Conservation (phyloP, 2,888 invertebrate genomes). For the Apamea epomidion region DNA sequence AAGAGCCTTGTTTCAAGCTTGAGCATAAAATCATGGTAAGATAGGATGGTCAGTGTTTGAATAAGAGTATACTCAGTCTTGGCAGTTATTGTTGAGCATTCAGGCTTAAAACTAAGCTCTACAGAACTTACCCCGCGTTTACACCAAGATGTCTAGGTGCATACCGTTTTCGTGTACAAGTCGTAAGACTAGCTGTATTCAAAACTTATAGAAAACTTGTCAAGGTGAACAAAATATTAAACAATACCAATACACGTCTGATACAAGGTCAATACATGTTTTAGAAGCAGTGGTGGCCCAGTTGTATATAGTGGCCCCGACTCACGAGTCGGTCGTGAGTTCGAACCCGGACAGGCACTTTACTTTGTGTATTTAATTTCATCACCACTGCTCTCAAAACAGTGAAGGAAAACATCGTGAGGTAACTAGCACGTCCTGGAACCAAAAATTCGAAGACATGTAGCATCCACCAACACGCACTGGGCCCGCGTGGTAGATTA, state of each 20-base stretch:
- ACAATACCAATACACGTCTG: neutral
- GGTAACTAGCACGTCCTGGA: neutral
- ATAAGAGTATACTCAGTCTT: constrained; percentile 30
- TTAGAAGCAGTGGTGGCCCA: neutral
- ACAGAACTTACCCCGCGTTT: constrained; percentile 3
- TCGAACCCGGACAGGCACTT: too few relatives aligned
- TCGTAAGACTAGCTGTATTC: neutral
- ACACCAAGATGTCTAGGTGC: neutral
- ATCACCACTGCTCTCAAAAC: neutral
- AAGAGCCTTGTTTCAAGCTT: constrained; percentile 24
- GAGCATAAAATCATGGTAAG: neutral
- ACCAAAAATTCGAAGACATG: neutral
- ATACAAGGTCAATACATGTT: neutral
- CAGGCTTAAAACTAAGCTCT: constrained; percentile 19
- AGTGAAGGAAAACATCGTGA: neutral
- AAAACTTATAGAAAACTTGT: neutral
- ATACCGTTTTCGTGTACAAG: too few relatives aligned
- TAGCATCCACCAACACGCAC: neutral
- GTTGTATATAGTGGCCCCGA: too few relatives aligned
- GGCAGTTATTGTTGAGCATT: constrained; percentile 24
- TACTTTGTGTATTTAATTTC: too few relatives aligned
- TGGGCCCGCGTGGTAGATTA: neutral
- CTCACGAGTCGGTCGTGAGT: too few relatives aligned
- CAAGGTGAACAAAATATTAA: neutral
- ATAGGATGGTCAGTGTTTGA: constrained; percentile 14